These are phyloP conservation scores for Coregonus suidteri DNA, from an alignment of 2,797 vertebrate genomes.

Conservation along the genomic window DNA sequence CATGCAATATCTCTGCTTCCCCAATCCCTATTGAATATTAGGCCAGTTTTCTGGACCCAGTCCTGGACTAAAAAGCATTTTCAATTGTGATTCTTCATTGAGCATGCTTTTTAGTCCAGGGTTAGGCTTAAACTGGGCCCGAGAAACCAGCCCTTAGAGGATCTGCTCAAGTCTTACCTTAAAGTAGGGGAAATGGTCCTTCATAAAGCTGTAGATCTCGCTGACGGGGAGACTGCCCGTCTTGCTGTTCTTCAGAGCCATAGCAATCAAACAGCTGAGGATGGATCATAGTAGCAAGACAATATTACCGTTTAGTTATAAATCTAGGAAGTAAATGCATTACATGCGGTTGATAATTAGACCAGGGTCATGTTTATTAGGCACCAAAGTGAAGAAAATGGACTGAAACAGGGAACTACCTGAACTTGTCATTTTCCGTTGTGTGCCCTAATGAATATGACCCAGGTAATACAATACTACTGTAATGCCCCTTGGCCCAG, in stretches of 20 bases:
- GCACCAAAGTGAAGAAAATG: no score
- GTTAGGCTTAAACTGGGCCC: background rate
- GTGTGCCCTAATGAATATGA: background rate
- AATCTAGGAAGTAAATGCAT: no score
- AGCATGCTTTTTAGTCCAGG: background rate
- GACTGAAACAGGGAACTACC: background rate
- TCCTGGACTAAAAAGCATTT: background rate
- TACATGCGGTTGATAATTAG: background rate
- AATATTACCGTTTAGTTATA: no score
- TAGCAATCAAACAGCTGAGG: constrained; percentile 92
- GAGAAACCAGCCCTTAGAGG: background rate
- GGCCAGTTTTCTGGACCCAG: background rate
- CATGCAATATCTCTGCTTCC: no score
- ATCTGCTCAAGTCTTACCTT: constrained; percentile 79
- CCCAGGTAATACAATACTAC: background rate
- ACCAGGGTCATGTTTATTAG: background rate
- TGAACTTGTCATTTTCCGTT: background rate
- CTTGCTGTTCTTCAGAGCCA: constrained; percentile 98
- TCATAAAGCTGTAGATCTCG: constrained; percentile 99
- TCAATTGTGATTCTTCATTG: background rate
- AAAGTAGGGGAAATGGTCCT: constrained; percentile 98
- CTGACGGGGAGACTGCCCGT: constrained; percentile 96
- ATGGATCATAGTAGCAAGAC: background rate
- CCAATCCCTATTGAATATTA: background rate
- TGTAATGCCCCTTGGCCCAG: background rate